Evolutionary conservation across 2,113 vertebrate species (phyloP).

Genomic region (Melanerpes aurifrons): DNA sequence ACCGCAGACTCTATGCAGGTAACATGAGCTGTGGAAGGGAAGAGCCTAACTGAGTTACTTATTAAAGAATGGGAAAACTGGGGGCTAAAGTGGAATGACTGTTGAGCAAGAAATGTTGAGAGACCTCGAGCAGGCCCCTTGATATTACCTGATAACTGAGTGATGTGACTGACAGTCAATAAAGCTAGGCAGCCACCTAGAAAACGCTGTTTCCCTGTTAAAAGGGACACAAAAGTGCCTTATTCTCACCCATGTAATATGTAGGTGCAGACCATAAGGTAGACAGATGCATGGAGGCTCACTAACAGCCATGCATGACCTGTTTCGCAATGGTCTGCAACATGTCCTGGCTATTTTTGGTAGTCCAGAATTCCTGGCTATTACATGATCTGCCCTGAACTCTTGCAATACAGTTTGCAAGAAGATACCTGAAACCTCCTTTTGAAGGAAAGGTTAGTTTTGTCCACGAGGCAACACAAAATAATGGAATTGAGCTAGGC

Average conservation of each 20-base stretch:
- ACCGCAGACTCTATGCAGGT: neutral
- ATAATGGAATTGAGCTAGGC: neutral
- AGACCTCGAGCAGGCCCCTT: neutral
- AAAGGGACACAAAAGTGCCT: neutral
- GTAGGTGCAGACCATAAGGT: neutral
- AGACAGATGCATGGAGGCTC: neutral
- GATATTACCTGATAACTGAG: neutral
- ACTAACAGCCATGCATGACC: neutral
- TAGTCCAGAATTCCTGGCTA: neutral
- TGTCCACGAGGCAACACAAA: neutral
- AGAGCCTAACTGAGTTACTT: neutral
- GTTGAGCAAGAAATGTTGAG: neutral
- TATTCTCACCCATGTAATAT: neutral
- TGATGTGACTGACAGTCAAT: neutral
- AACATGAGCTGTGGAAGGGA: fast-evolving
- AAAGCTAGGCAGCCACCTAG: neutral
- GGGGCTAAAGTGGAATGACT: neutral
- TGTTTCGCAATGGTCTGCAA: neutral
- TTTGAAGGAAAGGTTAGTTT: neutral
- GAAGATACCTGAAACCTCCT: neutral
- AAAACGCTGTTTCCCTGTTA: neutral
- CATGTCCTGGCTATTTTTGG: neutral
- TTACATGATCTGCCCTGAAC: neutral
- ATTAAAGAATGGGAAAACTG: neutral
- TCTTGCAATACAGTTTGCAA: neutral